phyloP scores from a whole-genome alignment of 2,113 vertebrate genomes.

The Anhinga rufa region DNA sequence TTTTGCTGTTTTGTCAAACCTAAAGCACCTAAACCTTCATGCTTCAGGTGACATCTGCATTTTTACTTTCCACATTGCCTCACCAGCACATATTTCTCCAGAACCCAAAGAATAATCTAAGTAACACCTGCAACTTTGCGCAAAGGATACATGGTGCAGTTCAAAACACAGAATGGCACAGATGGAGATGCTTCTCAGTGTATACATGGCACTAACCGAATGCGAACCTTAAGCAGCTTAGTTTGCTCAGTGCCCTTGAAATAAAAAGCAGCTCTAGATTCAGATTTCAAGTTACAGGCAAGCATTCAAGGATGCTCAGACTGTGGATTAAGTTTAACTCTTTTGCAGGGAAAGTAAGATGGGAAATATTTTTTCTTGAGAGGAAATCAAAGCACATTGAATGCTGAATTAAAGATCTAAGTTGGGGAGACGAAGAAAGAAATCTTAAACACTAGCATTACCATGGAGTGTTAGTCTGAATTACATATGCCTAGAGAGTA shows the following conservation, averaged over 20 bases:
- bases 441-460: neutral
- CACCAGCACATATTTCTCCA: neutral
- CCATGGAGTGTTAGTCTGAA: fast-evolving
- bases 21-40: neutral
- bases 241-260: neutral
- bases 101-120: neutral
- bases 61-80: neutral
- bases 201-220: neutral
- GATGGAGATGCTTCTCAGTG: neutral
- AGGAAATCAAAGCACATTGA: neutral
- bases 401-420: neutral
- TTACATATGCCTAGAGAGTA: too few relatives aligned
- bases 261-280: neutral
- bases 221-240: neutral
- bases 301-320: neutral
- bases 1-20: neutral
- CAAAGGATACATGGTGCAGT: neutral
- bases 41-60: neutral
- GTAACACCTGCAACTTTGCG: neutral
- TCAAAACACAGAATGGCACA: neutral
- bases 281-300: neutral
- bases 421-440: neutral
- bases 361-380: neutral
- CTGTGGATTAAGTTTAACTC: neutral
- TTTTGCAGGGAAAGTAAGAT: neutral